Base-by-base conservation (phyloP, 2,113 vertebrate genomes). In the Boulengeromyrus knoepffleri region DNA sequence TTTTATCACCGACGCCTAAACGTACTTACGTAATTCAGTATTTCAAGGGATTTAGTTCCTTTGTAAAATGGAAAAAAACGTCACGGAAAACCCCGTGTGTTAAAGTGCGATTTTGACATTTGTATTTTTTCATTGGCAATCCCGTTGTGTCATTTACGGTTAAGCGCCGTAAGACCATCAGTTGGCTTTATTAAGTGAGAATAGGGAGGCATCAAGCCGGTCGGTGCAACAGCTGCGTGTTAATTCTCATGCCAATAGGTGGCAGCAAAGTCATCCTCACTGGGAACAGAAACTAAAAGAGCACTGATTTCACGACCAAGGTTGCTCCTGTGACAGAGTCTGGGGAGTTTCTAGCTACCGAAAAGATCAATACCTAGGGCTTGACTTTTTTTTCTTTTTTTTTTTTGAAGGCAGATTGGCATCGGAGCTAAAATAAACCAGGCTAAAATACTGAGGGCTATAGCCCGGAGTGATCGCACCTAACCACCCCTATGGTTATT, bases 201-300 rank as follows among this genome's bases (percentile, higher is more conserved):
- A 66, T 66, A 27, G 58, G 58, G 58, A 24, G 58, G 24, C 58
- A 66, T 36, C 13, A 31, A 17, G 70, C 31, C 15, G 31, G 27
- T 77, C 12, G 3, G 3, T 12, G 3, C 10, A 2, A 66, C 58
- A n/a, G 74, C 36, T 80, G 74, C 70, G 31, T 42, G 36, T 42
- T 70, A 10, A 19, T 80, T 58, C 58, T 24, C 31, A 6, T 49
- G 66, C 74, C 90, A 88, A 74, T 66, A 90, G 90, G 27, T 88
- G 87, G 86, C 50, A 88, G 87, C 74, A 88, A 36, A 58, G 24
- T n/a, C 19, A 45, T 45, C 17, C 77, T 83, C 19, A 42, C n/a
- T 80, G 74, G 39, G 74, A 80, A 80, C 7, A 31, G 74, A 13
- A 42, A 42, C 4, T 42, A 21, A 2, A 53, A 80, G 12, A 17